phyloP scores from a whole-genome alignment of 2,797 vertebrate species.

The Xiphorhynchus erythropygius region DNA sequence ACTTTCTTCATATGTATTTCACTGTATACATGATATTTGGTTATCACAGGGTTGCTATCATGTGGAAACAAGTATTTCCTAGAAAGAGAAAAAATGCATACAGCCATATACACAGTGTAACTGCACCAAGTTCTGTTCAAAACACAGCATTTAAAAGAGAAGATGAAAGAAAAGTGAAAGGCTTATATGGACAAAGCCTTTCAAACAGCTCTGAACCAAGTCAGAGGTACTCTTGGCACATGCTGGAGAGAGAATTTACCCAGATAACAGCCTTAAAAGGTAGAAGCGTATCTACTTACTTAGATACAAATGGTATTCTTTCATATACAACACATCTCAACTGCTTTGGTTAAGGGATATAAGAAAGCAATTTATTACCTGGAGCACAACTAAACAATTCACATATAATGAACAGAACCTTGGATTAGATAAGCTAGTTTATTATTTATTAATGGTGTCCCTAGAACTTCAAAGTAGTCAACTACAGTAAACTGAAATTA shows the following conservation, averaged over 20 bases:
- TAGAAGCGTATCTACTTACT: background rate
- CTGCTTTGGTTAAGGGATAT: background rate
- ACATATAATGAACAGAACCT: background rate
- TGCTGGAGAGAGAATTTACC: background rate
- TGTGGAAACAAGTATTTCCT: background rate
- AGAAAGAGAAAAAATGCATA: background rate
- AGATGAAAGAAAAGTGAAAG: background rate
- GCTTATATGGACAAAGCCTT: constrained; percentile 3
- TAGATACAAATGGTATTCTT: background rate
- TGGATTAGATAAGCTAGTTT: background rate
- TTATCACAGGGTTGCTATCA: background rate
- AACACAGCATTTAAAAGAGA: background rate
- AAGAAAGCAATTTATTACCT: background rate
- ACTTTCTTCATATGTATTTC: background rate
- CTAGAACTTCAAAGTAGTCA: background rate
- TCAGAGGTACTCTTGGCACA: background rate
- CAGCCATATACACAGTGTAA: background rate
- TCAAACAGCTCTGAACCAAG: background rate
- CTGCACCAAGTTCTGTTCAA: background rate
- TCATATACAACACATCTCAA: background rate
- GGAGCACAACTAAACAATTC: constrained; percentile 1
- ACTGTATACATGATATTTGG: background rate
- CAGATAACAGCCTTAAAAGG: constrained; percentile 48
- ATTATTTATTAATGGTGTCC: background rate
- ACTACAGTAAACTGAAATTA: background rate